Base-by-base conservation (phyloP, 2,797 vertebrate species). In the Pelobates cultripes region DNA sequence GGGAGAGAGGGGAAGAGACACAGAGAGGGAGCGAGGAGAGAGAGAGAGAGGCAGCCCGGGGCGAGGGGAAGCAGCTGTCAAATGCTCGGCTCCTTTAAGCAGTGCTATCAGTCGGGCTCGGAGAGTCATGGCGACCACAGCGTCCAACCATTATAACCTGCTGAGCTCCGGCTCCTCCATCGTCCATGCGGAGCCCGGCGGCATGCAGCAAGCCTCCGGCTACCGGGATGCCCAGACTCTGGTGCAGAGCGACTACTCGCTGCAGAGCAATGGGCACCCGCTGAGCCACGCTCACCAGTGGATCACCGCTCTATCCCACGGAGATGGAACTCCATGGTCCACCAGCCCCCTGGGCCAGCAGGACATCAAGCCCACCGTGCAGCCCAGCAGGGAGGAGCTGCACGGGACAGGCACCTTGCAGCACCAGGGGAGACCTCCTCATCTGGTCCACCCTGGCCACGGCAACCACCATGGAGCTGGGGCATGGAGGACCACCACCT, bases 41-140 rank as follows among this genome's bases (percentile, higher is more conserved):
- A 92, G 92, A 91, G 92, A 93, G 93, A 93, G 92, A 93, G 95
- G 93, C 94, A 92, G 94, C 94, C 91, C 91, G 92, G 76, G 95
- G 95, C 94, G 93, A 90, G 94, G 66, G 77, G 95, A 95, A 95
- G 94, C 94, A 93, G 95, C 96, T 96, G 96, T 97, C 96, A 96
- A 97, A 97, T 96, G 96, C 95, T 92, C 95, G 95, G 94, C 95
- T 95, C 93, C 94, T 96, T 94, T 94, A 95, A 94, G 92, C 93
- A 90, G 95, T 93, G 94, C 93, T 92, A 94, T 94, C 97, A 97
- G 96, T 97, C 94, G 95, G 95, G 95, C 95, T 96, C 94, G 91
- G 93, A 94, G 95, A 97, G 96, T 96, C 96, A 98, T 98, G 97
- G 97, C 97, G 95, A 97, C 97, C 94, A 94, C 97, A 96, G 96